These are phyloP conservation scores for Macrochelys suwanniensis DNA, from an alignment of 2,797 vertebrate species.

Conservation along the genomic window DNA sequence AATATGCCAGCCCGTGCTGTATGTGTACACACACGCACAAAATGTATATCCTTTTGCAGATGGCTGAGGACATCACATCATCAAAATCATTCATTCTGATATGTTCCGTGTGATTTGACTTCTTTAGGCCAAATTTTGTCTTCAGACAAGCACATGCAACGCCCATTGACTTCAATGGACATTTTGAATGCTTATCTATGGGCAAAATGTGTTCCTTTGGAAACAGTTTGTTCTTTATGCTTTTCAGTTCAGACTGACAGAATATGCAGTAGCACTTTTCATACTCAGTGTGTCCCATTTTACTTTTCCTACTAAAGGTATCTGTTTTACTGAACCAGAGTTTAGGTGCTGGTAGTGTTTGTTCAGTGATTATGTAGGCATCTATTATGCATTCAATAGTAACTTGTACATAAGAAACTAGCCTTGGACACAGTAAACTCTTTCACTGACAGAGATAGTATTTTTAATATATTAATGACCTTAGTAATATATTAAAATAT, in stretches of 20 bases:
- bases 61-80: neutral
- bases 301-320: neutral
- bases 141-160: neutral
- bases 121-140: neutral
- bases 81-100: neutral
- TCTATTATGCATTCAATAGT: neutral
- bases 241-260: neutral
- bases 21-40: neutral
- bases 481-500: too few relatives aligned
- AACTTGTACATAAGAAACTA: neutral
- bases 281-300: neutral
- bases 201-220: neutral
- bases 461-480: neutral
- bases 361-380: neutral
- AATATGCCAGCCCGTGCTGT: neutral
- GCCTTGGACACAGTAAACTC: neutral
- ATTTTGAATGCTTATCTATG: neutral
- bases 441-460: neutral
- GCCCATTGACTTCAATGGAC: neutral
- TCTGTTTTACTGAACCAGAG: neutral
- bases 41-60: neutral
- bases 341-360: neutral
- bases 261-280: neutral
- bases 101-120: neutral
- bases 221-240: neutral